Evolutionary conservation across 2,113 vertebrate genomes (phyloP).

Genomic region (Leptocoma aspasia): DNA sequence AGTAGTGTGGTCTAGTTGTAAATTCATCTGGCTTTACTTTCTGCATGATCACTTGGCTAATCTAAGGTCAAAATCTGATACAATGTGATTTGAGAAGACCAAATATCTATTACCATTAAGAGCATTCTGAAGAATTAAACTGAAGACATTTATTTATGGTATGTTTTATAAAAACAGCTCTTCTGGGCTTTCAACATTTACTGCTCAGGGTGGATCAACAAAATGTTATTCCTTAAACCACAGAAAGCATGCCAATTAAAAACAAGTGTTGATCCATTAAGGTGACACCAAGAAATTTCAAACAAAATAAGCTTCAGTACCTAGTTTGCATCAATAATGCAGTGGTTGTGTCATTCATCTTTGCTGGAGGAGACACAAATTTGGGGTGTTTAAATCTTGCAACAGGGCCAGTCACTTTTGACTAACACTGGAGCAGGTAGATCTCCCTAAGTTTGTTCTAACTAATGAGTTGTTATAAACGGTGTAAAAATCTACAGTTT

Average conservation of each 20-base stretch:
- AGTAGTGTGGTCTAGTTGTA: neutral
- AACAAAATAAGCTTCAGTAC: neutral
- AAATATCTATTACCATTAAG: neutral
- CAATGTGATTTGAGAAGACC: neutral
- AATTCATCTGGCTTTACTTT: neutral
- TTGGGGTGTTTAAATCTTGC: neutral
- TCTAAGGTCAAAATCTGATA: neutral
- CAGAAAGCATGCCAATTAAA: neutral
- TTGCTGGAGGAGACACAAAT: neutral
- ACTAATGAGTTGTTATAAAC: neutral
- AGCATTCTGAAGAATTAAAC: neutral
- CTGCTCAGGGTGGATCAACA: neutral
- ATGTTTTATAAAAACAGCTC: neutral
- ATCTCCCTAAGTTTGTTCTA: neutral
- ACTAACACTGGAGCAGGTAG: neutral
- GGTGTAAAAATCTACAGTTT: neutral
- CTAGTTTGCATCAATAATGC: neutral
- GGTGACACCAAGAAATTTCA: neutral
- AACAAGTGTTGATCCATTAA: neutral
- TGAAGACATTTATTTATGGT: neutral
- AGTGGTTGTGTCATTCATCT: neutral
- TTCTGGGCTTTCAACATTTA: neutral
- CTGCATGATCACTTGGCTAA: neutral
- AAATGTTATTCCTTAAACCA: neutral
- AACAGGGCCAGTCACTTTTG: neutral